Conservation (phyloP, 2,113 vertebrate genomes). For the Puntigrus tetrazona region DNA sequence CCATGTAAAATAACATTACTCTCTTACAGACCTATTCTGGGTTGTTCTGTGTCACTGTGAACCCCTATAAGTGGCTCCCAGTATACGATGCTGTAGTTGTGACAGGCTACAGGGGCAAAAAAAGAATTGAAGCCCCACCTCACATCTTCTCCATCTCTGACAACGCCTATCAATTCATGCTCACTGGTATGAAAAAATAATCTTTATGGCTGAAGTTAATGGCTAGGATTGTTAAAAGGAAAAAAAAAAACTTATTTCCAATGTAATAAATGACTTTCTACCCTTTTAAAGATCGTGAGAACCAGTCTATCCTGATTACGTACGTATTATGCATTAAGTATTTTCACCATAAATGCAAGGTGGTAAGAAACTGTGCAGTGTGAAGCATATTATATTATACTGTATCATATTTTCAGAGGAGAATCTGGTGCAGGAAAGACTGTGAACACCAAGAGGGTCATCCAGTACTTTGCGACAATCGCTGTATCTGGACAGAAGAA, state of each 20-base stretch:
- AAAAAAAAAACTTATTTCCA: not conserved
- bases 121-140: constrained; percentile 82
- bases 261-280: not conserved
- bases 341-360: not conserved
- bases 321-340: constrained; percentile 65
- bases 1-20: not conserved
- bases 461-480: constrained; percentile 97
- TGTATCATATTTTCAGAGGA: constrained; percentile 73
- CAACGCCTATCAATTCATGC: constrained; percentile 84
- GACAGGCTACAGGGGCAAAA: constrained; percentile 78
- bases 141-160: constrained; percentile 88
- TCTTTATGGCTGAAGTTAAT: not conserved
- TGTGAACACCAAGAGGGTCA: constrained; percentile 94
- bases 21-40: constrained; percentile 83
- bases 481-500: constrained; percentile 80
- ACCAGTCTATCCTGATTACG: constrained; percentile 85
- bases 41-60: constrained; percentile 86
- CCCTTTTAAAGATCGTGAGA: constrained; percentile 76
- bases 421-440: constrained; percentile 97
- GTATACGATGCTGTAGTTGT: constrained; percentile 82
- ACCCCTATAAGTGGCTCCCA: constrained; percentile 86
- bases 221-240: not conserved
- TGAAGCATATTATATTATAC: not conserved
- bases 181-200: constrained; percentile 69
- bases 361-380: not conserved